Evolutionary conservation across 2,797 vertebrate genomes (phyloP).

Genomic region (Peromyscus nudipes): DNA sequence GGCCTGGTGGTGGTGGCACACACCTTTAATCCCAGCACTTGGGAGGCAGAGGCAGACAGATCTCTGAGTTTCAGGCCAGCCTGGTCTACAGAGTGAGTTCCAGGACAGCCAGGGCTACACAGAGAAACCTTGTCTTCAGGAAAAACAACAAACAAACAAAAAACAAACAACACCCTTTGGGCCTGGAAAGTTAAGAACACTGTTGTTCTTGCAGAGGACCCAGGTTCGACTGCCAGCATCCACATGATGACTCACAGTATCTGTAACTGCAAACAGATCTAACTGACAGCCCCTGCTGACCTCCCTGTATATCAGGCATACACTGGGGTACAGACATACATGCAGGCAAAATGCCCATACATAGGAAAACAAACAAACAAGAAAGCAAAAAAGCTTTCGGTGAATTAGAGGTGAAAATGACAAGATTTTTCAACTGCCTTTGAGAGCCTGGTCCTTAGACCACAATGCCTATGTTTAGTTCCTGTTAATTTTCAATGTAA

Average conservation of each 20-base stretch:
- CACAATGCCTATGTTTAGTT: background rate
- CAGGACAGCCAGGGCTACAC: background rate
- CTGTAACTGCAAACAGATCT: background rate
- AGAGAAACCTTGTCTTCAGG: background rate
- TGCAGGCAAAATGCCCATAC: background rate
- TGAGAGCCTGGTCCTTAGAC: background rate
- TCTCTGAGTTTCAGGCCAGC: background rate
- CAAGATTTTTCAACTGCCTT: background rate
- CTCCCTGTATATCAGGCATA: background rate
- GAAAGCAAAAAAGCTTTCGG: background rate
- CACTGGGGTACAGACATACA: background rate
- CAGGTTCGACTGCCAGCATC: background rate
- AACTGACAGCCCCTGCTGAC: background rate
- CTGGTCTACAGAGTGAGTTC: background rate
- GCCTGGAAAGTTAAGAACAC: too few relatives aligned
- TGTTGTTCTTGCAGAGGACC: background rate
- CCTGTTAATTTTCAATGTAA: background rate
- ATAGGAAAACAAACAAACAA: background rate
- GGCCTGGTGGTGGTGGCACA: background rate
- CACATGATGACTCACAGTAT: too few relatives aligned
- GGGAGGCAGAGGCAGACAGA: background rate
- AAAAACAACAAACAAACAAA: background rate
- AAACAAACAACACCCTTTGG: background rate
- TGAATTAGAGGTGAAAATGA: conserved; percentile 15
- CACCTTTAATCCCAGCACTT: background rate